These are phyloP conservation scores for Microplitis mediator DNA, from an alignment of 1,140 invertebrate genomes.

Conservation along the genomic window DNA sequence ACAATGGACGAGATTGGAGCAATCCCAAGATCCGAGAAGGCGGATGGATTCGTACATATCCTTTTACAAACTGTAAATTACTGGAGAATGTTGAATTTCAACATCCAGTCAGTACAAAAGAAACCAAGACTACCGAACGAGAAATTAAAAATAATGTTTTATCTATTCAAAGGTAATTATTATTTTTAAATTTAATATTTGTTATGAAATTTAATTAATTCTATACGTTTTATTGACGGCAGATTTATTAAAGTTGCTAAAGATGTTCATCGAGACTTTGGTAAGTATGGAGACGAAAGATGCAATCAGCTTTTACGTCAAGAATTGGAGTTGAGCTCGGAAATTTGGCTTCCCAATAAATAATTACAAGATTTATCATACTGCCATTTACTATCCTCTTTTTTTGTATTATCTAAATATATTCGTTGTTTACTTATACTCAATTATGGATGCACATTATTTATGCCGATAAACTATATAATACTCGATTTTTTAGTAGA, in stretches of 20 bases:
- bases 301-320: slow-evolving; percentile 51
- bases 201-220: not conserved
- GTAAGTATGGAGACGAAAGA: slow-evolving; percentile 53
- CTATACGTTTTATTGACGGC: slow-evolving; percentile 11
- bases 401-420: not conserved
- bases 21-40: slow-evolving; percentile 63
- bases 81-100: slow-evolving; percentile 32
- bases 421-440: not conserved
- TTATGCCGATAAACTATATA: no score
- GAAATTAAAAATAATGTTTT: slow-evolving; percentile 52
- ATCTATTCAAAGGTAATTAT: slow-evolving; percentile 52
- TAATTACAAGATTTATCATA: slow-evolving; percentile 34
- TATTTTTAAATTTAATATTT: not conserved
- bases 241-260: slow-evolving; percentile 57
- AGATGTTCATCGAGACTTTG: slow-evolving; percentile 53
- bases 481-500: no score
- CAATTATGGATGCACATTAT: not conserved
- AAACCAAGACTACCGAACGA: slow-evolving; percentile 42
- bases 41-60: slow-evolving; percentile 69
- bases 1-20: slow-evolving; percentile 69
- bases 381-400: not conserved
- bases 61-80: slow-evolving; percentile 45
- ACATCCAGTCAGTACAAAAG: slow-evolving; percentile 24
- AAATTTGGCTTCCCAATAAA: slow-evolving; percentile 60
- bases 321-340: slow-evolving; percentile 47